A percentile compares a stretch with the other conserved stretches of the same genome.
phyloP scores from a whole-genome alignment of 1,140 invertebrate genomes.

The Planococcus citri region DNA sequence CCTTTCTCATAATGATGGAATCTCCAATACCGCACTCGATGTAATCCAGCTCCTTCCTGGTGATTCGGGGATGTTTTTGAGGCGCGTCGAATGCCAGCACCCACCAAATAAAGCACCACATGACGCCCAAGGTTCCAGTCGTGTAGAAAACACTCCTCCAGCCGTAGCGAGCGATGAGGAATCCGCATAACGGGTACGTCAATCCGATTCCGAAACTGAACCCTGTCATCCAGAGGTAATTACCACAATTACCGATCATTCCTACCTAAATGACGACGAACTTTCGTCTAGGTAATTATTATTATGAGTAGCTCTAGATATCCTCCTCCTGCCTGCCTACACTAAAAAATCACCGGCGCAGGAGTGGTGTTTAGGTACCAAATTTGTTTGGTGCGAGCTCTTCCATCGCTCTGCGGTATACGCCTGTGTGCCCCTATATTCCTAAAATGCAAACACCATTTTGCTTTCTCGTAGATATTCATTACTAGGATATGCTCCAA shows the following conservation, averaged over 20 bases:
- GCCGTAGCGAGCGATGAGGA: constrained; percentile 50
- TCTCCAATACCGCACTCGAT: constrained; percentile 48
- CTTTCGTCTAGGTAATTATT: too few species aligned
- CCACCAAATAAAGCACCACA: constrained; percentile 59
- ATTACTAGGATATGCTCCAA: background rate
- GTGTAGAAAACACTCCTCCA: constrained; percentile 57
- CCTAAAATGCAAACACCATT: constrained; percentile 7
- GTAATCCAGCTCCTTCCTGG: constrained; percentile 50
- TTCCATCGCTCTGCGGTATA: too few species aligned
- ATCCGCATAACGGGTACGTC: constrained; percentile 55
- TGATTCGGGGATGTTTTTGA: constrained; percentile 57
- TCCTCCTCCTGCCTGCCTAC: too few species aligned
- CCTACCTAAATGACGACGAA: constrained; percentile 14
- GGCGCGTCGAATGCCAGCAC: constrained; percentile 61
- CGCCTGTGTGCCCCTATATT: background rate
- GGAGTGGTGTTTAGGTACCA: background rate
- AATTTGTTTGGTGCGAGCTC: background rate
- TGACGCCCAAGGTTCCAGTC: constrained; percentile 50
- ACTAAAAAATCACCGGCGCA: too few species aligned
- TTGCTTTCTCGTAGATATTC: background rate
- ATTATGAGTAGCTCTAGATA: too few species aligned
- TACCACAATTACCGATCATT: constrained; percentile 25
- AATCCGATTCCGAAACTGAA: constrained; percentile 60
- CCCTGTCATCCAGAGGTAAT: constrained; percentile 32
- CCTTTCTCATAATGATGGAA: constrained; percentile 38